A percentile compares a stretch with the other conserved stretches of the same genome.
phyloP scores from a whole-genome alignment of 1,140 invertebrate genomes.

The Drosophila orosa region DNA sequence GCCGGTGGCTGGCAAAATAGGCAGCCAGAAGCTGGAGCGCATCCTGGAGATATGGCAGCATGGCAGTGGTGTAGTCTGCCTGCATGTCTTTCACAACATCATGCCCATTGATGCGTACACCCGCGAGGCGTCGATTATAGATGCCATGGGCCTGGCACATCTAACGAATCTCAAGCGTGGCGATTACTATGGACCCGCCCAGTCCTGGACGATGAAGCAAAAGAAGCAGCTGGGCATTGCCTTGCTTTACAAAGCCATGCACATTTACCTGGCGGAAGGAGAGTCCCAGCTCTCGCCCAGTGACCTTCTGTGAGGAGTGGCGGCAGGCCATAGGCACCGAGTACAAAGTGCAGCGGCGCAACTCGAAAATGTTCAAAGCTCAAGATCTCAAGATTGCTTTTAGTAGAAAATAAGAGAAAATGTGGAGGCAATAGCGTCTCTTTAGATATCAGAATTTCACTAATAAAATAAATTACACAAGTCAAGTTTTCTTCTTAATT shows the following conservation, averaged over 20 bases:
- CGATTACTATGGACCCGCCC: conserved; percentile 92
- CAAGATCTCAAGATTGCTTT: conserved; percentile 58
- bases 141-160: conserved; percentile 91
- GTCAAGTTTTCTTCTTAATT: background rate
- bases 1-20: conserved; percentile 1
- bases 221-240: conserved; percentile 91
- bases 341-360: conserved; percentile 55
- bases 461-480: background rate
- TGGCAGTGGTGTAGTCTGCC: conserved; percentile 93
- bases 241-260: conserved; percentile 93
- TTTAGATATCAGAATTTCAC: background rate
- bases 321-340: conserved; percentile 40
- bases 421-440: background rate
- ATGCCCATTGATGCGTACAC: conserved; percentile 96
- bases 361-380: conserved; percentile 34
- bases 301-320: conserved; percentile 86
- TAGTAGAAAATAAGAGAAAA: conserved; percentile 13
- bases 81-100: conserved; percentile 96
- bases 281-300: conserved; percentile 90
- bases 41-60: conserved; percentile 95
- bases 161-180: conserved; percentile 93
- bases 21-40: conserved; percentile 88
- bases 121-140: conserved; percentile 96
- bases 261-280: conserved; percentile 94
- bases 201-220: conserved; percentile 90